Evolutionary conservation across 2,797 vertebrate species (phyloP), one percentile per base, ranked within the genome.

Genomic region (Danio kyathit): DNA sequence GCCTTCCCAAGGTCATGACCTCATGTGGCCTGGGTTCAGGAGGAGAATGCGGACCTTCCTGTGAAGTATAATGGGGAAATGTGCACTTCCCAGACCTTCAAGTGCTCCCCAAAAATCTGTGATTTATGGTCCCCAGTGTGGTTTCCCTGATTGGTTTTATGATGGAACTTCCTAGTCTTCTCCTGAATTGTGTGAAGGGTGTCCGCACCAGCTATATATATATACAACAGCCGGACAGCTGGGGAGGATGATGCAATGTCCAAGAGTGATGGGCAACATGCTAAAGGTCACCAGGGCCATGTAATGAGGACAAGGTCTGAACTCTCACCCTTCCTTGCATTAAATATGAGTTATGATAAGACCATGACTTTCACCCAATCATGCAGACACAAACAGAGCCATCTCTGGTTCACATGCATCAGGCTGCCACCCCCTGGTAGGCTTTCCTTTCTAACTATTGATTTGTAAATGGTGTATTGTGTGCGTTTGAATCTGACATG

Each of bases 1-100:
- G 89, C 48, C 60, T 61, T 88, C 83, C 88, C 88, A 90, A 93
- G 93, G 93, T 93, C 90, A 80, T 86, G 88, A 90, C 93, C 93
- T 87, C 71, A 87, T 5, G 0, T 89, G 90, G 93, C 92, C 92
- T 57, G 54, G 81, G 90, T 90, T 94, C 88, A 90, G 74, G 66
- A 86, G 89, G 87, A 91, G 90, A 90, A 87, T 90, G 89, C 86
- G 88, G 80, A 77, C 79, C 90, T 92, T 94, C 92, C 94, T 91
- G 89, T 86, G 85, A 88, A 93, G 90, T 94, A 94, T 93, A 91
- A 92, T 87, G 89, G 92, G 94, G 92, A 95, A 95, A 89, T 87
- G 86, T 90, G 90, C 89, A 93, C 91, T 95, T 95, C 94, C 93
- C 91, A 92, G 91, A 94, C 93, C 93, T 94, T 90, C 92, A 90